phyloP scores from a whole-genome alignment of 2,888 invertebrate genomes.

The Hydrotaea diabolus region DNA sequence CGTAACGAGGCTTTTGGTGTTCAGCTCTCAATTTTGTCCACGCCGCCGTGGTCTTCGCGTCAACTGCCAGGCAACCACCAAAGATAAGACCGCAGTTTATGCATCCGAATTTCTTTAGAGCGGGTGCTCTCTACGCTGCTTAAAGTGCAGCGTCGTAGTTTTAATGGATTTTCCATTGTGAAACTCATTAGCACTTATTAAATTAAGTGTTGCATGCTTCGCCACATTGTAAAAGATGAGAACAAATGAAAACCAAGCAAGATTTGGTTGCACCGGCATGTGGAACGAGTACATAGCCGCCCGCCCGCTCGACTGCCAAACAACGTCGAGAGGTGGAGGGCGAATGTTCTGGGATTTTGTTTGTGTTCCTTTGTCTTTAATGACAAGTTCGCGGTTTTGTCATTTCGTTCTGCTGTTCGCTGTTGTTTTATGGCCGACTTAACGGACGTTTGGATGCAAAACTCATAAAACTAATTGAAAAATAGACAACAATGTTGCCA shows the following conservation, averaged over 20 bases:
- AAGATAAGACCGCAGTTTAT: constrained; percentile 52
- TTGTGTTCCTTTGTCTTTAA: constrained; percentile 12
- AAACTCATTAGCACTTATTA: constrained; percentile 79
- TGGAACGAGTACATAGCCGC: background rate
- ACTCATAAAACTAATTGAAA: constrained; percentile 45
- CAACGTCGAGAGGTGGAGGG: background rate
- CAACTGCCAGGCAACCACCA: too few species aligned
- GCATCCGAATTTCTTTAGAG: constrained; percentile 54
- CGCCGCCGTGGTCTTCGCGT: too few species aligned
- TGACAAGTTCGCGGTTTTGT: constrained; percentile 19
- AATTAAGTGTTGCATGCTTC: constrained; percentile 72
- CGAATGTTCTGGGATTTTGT: background rate
- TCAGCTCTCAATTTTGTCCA: background rate
- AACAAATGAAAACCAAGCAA: background rate
- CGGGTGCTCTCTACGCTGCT: background rate
- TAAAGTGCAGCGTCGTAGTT: constrained; percentile 43
- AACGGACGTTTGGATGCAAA: constrained; percentile 7
- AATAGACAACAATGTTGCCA: constrained; percentile 42
- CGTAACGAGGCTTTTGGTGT: constrained; percentile 57
- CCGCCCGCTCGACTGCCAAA: background rate
- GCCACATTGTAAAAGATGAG: constrained; percentile 44
- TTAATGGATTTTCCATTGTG: constrained; percentile 68
- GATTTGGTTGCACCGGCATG: too few species aligned
- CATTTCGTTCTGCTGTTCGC: constrained; percentile 15
- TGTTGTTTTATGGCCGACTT: constrained; percentile 24